Evolutionary conservation across 2,888 invertebrate species (phyloP).

Genomic region (Apotomis turbidana): DNA sequence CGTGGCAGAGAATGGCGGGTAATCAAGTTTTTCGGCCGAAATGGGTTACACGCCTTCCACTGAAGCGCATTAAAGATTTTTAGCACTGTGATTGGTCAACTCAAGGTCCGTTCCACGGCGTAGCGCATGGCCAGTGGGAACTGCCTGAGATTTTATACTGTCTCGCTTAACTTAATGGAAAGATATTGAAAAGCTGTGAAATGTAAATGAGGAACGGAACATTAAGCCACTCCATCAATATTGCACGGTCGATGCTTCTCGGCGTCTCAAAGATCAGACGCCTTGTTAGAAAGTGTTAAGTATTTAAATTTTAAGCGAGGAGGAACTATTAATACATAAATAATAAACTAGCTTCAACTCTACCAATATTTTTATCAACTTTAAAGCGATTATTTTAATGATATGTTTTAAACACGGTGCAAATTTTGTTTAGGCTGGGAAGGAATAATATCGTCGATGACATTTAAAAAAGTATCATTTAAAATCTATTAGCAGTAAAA

Average conservation of each 20-base stretch:
- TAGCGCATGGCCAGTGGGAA: too few relatives aligned
- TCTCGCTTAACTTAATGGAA: constrained; percentile 1
- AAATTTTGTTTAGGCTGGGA: neutral
- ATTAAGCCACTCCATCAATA: neutral
- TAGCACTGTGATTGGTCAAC: too few relatives aligned
- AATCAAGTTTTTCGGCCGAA: too few relatives aligned
- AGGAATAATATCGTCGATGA: neutral
- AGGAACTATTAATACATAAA: too few relatives aligned
- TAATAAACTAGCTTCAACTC: too few relatives aligned
- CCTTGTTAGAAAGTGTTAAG: neutral
- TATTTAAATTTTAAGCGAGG: neutral
- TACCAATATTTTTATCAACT: too few relatives aligned
- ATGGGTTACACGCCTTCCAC: too few relatives aligned
- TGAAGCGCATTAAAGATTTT: too few relatives aligned
- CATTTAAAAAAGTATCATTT: neutral
- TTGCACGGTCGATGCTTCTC: neutral
- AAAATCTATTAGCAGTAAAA: neutral
- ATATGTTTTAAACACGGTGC: neutral
- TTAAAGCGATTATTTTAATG: too few relatives aligned
- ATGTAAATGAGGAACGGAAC: constrained; percentile 21
- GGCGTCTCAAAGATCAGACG: neutral
- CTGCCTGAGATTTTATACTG: too few relatives aligned
- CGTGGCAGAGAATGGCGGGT: too few relatives aligned
- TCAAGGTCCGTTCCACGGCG: too few relatives aligned
- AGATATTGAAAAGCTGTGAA: constrained; percentile 17